phyloP scores from a whole-genome alignment of 2,113 vertebrate genomes.

The Rallus limicola region DNA sequence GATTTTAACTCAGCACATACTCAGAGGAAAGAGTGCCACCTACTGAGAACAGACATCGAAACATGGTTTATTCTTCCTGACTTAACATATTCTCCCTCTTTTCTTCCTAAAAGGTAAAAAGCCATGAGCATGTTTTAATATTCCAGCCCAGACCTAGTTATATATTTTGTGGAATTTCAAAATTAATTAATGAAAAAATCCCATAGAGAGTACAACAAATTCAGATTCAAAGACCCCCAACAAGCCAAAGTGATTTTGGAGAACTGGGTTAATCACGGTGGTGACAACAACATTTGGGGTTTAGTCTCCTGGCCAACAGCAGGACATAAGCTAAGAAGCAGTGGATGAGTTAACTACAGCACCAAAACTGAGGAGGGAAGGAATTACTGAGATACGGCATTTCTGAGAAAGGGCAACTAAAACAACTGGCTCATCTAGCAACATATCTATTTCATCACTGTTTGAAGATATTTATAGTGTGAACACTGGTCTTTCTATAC shows the following conservation, averaged over 20 bases:
- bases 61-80: background rate
- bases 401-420: background rate
- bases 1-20: slow-evolving; percentile 20
- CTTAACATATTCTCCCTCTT: background rate
- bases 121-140: background rate
- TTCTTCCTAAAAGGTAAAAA: background rate
- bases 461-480: background rate
- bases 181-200: background rate
- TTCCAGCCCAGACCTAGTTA: background rate
- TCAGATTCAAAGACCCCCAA: background rate
- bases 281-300: background rate
- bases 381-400: background rate
- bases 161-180: background rate
- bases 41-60: slow-evolving; percentile 57
- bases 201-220: background rate
- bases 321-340: background rate
- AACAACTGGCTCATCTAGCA: background rate
- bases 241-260: background rate
- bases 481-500: background rate
- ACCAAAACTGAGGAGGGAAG: background rate
- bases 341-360: background rate
- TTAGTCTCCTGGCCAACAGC: background rate
- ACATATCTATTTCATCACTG: background rate
- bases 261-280: background rate
- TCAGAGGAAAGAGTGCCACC: slow-evolving; percentile 70